A percentile compares a stretch with the other conserved stretches of the same genome.
These are phyloP conservation scores for Stenurella melanura DNA, from an alignment of 2,888 invertebrate genomes.

Conservation along the genomic window DNA sequence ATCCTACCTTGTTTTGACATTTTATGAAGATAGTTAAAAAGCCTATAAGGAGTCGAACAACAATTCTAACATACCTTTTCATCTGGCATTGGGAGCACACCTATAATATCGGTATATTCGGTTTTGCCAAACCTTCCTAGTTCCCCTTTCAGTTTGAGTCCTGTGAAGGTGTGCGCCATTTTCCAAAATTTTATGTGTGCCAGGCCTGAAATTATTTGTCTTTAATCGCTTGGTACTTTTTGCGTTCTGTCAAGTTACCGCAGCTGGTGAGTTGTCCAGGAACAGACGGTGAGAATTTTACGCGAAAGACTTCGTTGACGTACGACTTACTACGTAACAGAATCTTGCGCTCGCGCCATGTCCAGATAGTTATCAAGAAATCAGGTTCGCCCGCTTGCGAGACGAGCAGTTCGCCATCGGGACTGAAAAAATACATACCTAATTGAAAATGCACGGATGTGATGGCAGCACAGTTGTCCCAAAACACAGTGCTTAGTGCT, in stretches of 20 bases:
- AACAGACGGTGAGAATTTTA: constrained; percentile 88
- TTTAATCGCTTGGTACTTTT: background rate
- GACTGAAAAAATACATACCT: too few relatives aligned
- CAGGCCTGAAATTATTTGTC: constrained; percentile 73
- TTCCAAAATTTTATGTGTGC: constrained; percentile 95
- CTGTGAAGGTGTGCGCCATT: constrained; percentile 93
- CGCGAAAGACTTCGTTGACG: constrained; percentile 86
- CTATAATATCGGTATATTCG: constrained; percentile 91
- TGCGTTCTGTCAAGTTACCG: constrained; percentile 73
- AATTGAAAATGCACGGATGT: too few relatives aligned
- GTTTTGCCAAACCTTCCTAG: constrained; percentile 95
- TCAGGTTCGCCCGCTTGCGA: constrained; percentile 92
- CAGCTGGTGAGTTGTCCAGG: constrained; percentile 87
- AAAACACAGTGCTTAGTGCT: too few relatives aligned
- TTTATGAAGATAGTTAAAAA: too few relatives aligned
- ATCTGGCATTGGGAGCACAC: constrained; percentile 89
- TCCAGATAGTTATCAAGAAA: constrained; percentile 91
- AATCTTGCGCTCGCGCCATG: constrained; percentile 86
- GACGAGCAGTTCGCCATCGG: constrained; percentile 86
- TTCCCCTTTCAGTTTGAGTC: constrained; percentile 90
- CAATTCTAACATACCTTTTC: constrained; percentile 83
- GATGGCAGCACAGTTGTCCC: too few relatives aligned
- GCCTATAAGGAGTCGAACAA: too few relatives aligned
- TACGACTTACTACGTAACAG: constrained; percentile 88
- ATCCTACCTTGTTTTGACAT: too few relatives aligned